A percentile compares a stretch with the other conserved stretches of the same genome.
Evolutionary conservation across 2,113 vertebrate genomes (phyloP).

Genomic region (Sula dactylatra): DNA sequence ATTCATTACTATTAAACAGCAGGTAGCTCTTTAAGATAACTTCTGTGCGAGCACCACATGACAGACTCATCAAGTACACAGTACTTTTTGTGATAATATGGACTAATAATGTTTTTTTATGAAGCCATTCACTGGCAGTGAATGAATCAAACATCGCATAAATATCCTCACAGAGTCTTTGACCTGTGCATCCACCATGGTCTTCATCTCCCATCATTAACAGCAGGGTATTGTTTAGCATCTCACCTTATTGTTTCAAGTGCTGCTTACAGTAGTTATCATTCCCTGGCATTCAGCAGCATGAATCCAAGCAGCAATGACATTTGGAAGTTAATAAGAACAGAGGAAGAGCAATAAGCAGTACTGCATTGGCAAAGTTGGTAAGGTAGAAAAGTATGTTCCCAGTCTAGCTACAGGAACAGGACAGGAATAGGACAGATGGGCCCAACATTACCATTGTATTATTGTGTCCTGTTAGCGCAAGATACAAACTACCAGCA

Average conservation of each 20-base stretch:
- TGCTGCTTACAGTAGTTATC: not conserved
- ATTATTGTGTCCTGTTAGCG: not conserved
- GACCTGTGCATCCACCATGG: not conserved
- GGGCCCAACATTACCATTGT: not conserved
- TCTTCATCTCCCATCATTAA: not conserved
- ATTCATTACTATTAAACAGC: not conserved
- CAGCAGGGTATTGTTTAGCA: not conserved
- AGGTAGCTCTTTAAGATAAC: not conserved
- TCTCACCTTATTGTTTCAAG: not conserved
- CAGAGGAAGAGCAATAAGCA: not conserved
- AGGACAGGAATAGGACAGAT: not conserved
- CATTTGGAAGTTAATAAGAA: not conserved
- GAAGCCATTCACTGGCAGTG: not conserved
- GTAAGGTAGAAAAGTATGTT: not conserved
- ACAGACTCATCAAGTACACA: not conserved
- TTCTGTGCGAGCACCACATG: not conserved
- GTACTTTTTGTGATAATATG: not conserved
- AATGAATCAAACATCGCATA: not conserved
- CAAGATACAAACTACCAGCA: not conserved
- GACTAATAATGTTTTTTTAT: not conserved
- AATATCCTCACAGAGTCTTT: not conserved
- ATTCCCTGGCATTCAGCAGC: not conserved
- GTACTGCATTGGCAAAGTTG: not conserved
- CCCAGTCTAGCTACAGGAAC: not conserved
- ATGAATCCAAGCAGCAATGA: not conserved